Percentiles rank a stretch among this genome's conserved stretches.
Evolutionary conservation across 2,888 invertebrate genomes (phyloP).

Genomic region (Watsonalla binaria): DNA sequence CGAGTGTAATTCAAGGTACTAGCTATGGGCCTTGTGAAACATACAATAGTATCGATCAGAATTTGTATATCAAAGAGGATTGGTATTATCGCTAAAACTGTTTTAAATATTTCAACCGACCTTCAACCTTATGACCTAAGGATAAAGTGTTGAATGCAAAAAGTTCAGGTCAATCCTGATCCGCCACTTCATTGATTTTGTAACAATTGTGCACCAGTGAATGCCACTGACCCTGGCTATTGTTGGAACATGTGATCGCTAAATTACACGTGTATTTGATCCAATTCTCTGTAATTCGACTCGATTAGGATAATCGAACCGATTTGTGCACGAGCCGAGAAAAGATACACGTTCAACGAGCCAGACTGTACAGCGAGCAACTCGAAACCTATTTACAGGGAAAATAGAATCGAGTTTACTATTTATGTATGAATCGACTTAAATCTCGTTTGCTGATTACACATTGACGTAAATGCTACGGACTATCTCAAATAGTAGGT

Average conservation of each 20-base stretch:
- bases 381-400: neutral
- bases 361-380: neutral
- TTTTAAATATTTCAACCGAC: neutral
- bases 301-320: neutral
- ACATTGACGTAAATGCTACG: neutral
- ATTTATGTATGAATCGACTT: neutral
- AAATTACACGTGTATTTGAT: constrained; percentile 20
- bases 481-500: neutral
- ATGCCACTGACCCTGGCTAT: constrained; percentile 35
- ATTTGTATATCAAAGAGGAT: neutral
- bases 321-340: neutral
- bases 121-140: neutral
- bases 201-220: constrained; percentile 35
- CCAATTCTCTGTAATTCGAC: neutral
- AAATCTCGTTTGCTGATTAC: neutral
- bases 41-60: neutral
- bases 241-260: constrained; percentile 19
- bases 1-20: neutral
- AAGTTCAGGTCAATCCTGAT: constrained; percentile 15
- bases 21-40: neutral
- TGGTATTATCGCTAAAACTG: too few species aligned
- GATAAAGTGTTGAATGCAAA: neutral
- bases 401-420: neutral
- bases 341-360: neutral
- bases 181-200: constrained; percentile 35